Conservation (phyloP, 2,113 vertebrate species). For the Clupea harengus region DNA sequence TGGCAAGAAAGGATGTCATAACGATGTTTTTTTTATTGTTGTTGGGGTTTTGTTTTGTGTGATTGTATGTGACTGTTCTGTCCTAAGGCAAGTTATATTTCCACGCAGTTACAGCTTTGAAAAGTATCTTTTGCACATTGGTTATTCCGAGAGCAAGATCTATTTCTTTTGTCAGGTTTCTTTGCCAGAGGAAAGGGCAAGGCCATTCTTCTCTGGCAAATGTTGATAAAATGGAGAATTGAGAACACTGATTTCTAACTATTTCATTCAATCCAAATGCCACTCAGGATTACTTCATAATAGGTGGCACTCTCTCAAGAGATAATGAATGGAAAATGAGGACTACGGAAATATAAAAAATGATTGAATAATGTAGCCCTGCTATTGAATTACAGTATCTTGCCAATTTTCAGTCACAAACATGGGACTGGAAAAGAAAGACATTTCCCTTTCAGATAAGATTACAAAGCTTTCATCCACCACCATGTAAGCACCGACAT, state of each 20-base stretch:
- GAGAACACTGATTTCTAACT: background rate
- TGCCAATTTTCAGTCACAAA: background rate
- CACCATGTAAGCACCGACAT: no score
- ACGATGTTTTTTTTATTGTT: background rate
- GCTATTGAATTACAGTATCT: background rate
- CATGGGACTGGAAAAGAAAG: background rate
- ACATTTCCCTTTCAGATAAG: no score
- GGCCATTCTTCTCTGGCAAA: background rate
- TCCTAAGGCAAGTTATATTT: background rate
- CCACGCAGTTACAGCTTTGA: background rate
- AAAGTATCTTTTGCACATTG: background rate
- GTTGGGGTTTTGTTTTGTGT: background rate
- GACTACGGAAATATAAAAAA: background rate
- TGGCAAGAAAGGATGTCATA: background rate
- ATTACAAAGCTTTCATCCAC: no score
- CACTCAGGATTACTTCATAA: background rate
- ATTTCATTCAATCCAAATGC: background rate
- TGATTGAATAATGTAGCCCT: background rate
- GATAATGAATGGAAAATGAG: background rate
- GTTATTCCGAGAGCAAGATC: background rate
- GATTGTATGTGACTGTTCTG: background rate
- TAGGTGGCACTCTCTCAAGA: background rate
- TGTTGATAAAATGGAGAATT: background rate
- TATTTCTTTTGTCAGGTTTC: background rate
- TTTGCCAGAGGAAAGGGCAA: background rate